These are phyloP conservation scores for Dilophus febrilis DNA, from an alignment of 2,888 invertebrate genomes.

Conservation along the genomic window DNA sequence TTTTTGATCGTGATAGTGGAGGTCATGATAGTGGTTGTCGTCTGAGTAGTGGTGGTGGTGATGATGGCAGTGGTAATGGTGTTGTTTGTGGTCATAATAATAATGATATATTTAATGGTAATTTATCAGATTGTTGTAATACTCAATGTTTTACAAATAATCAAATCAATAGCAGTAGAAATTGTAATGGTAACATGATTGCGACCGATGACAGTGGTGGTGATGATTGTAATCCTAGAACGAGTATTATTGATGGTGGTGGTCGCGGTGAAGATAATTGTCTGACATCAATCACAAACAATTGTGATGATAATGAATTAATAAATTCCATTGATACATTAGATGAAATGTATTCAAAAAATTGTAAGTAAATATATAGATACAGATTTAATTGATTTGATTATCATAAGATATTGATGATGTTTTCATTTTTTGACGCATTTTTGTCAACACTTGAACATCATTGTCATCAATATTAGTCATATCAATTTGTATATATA, in stretches of 20 bases:
- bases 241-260: slow-evolving; percentile 8
- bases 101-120: too few species aligned
- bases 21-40: neutral
- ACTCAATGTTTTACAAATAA: too few species aligned
- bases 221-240: slow-evolving; percentile 1
- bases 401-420: neutral
- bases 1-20: neutral
- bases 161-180: too few species aligned
- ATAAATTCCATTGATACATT: slow-evolving; percentile 27
- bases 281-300: too few species aligned
- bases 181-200: slow-evolving; percentile 11
- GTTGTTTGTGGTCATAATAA: too few species aligned
- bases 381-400: neutral
- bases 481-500: too few species aligned
- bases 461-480: too few species aligned
- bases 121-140: too few species aligned
- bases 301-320: slow-evolving; percentile 18
- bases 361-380: slow-evolving; percentile 23
- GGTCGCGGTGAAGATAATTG: slow-evolving; percentile 12
- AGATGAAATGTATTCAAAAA: slow-evolving; percentile 26
- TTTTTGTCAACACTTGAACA: too few species aligned
- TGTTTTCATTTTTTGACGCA: too few species aligned
- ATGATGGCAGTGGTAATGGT: neutral
- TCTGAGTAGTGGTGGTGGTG: neutral
- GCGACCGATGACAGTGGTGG: slow-evolving; percentile 1